A percentile compares a stretch with the other conserved stretches of the same genome.
These are phyloP conservation scores for Caloenas nicobarica DNA, from an alignment of 2,113 vertebrate species.

Conservation along the genomic window DNA sequence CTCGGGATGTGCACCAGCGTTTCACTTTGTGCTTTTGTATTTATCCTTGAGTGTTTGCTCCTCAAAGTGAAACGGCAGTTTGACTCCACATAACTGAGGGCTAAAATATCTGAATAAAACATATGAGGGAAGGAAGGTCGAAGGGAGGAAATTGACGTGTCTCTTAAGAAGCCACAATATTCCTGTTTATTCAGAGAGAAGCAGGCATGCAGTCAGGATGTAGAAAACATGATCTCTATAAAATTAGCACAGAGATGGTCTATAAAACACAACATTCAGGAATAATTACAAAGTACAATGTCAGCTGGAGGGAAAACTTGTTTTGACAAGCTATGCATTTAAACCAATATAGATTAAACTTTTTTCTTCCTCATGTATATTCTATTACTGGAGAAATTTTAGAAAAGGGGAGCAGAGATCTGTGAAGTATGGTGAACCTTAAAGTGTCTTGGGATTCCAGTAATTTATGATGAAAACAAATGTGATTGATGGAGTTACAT, in stretches of 20 bases:
- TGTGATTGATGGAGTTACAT: slow-evolving; percentile 42
- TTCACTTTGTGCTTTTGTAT: background rate
- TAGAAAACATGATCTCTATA: background rate
- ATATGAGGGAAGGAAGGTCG: background rate
- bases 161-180: background rate
- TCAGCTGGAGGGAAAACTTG: slow-evolving; percentile 17
- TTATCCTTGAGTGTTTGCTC: background rate
- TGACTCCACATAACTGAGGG: background rate
- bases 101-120: background rate
- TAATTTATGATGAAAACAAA: slow-evolving; percentile 54
- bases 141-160: accelerated
- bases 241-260: background rate
- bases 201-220: background rate
- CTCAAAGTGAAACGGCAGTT: background rate
- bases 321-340: slow-evolving; percentile 41
- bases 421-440: slow-evolving; percentile 49
- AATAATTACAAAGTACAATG: slow-evolving; percentile 36
- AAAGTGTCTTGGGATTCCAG: background rate
- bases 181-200: background rate
- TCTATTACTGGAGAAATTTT: slow-evolving; percentile 21
- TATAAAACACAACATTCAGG: slow-evolving; percentile 6
- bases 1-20: background rate
- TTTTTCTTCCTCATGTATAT: slow-evolving; percentile 5
- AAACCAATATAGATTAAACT: slow-evolving; percentile 35
- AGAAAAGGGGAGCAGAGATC: background rate